Evolutionary conservation across 2,888 invertebrate genomes (phyloP), one percentile per base, ranked within the genome.

Genomic region (Dicyrtomina minuta): DNA sequence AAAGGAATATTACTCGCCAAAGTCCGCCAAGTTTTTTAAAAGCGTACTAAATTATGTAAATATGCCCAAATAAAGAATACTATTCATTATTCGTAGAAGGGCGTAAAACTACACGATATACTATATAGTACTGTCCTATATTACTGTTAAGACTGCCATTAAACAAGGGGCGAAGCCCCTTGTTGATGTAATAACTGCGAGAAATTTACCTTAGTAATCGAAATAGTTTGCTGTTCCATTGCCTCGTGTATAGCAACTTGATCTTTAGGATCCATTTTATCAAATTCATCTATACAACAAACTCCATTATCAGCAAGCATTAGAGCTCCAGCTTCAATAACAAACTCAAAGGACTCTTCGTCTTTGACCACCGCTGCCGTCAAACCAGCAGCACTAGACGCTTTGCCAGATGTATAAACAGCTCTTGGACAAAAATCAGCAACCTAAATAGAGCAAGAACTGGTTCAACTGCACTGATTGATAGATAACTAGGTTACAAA

Each of bases 181-280:
- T 41, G 43, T 12, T 13, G 8, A 12, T 41, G 8, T 8, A 41
- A 46, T 20, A 24, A 20, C 10, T 41, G 8, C n/a, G n/a, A n/a
- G n/a, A 12, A 17, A 17, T 60, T 72, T 78, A 88, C 93, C 86
- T 99, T 99, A 0, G 99, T 97, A 70, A 99, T 87, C 0, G 97
- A 96, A 78, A 99, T 99, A 0, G 99, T 99, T 83, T 99, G 99
- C 81, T 99, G 99, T 85, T 99, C 99, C 99, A 99, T 99, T 3
- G 99, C 99, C 84, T 99, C 99, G 84, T 99, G 99, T 78, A 99
- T 99, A 56, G 99, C 98, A 6, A 99, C 96, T 83, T 99, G 98
- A 86, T 99, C 99, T 59, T 89, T 87, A 0, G 88, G 87, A 82
- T 99, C 98, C 99, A 99, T 99, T 84, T 99, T 99, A 83, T 99